These are phyloP conservation scores for Lagocephalus sceleratus DNA, from an alignment of 2,797 vertebrate genomes.

Conservation along the genomic window DNA sequence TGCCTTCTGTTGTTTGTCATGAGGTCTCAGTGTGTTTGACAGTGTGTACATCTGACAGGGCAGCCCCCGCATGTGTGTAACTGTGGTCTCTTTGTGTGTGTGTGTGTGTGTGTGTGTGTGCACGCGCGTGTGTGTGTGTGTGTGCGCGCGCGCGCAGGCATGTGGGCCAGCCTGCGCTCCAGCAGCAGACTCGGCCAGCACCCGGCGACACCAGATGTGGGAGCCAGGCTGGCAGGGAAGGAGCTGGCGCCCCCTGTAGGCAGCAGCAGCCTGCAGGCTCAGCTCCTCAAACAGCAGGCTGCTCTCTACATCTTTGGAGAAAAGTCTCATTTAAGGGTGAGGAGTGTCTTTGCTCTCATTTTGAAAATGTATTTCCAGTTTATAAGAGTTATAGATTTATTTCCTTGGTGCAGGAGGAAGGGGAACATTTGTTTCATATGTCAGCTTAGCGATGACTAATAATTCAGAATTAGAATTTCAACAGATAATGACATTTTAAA, in stretches of 20 bases:
- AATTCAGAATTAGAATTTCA: too few relatives aligned
- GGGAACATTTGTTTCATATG: too few relatives aligned
- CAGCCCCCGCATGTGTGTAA: constrained; percentile 23
- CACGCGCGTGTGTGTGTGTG: constrained; percentile 43
- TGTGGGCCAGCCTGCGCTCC: constrained; percentile 96
- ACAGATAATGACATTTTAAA: too few relatives aligned
- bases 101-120: constrained; percentile 49
- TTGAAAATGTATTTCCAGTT: too few relatives aligned
- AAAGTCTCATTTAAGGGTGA: constrained; percentile 96
- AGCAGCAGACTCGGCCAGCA: constrained; percentile 88
- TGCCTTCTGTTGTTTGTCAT: constrained; percentile 52
- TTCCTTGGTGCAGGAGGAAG: too few relatives aligned
- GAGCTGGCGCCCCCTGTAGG: constrained; percentile 81
- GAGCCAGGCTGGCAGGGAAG: constrained; percentile 87
- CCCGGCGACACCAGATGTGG: constrained; percentile 75
- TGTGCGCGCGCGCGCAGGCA: constrained; percentile 85
- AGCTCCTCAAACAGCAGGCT: constrained; percentile 90
- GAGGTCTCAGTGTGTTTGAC: constrained; percentile 52
- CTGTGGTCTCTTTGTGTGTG: constrained; percentile 37
- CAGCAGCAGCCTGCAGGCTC: constrained; percentile 84
- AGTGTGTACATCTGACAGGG: constrained; percentile 30
- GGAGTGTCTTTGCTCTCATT: background rate
- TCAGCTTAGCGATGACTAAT: too few relatives aligned
- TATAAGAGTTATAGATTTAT: too few relatives aligned
- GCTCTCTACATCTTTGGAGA: constrained; percentile 95